Percentiles rank a stretch among this genome's conserved stretches.
Conservation (phyloP, 1,140 invertebrate species). For the Ostrea edulis region DNA sequence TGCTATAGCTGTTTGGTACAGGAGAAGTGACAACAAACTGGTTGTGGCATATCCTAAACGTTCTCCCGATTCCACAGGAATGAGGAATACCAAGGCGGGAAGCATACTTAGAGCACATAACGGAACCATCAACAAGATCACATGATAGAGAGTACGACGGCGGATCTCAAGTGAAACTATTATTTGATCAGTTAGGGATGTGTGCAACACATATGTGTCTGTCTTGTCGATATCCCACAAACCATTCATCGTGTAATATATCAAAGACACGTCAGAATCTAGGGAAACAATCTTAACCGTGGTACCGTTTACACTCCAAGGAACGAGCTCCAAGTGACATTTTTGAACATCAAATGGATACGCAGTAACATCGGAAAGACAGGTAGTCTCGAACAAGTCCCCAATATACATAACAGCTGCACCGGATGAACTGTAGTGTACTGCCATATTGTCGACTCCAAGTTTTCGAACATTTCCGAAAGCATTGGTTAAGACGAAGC, state of each 20-base stretch:
- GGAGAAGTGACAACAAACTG: neutral
- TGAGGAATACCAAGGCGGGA: neutral
- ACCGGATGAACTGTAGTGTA: neutral
- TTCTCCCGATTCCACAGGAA: neutral
- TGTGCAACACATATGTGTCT: neutral
- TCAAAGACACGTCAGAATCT: neutral
- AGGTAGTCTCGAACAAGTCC: neutral
- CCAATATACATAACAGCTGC: neutral
- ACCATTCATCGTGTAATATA: neutral
- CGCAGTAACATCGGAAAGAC: neutral
- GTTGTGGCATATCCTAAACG: neutral
- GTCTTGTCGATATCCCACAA: neutral
- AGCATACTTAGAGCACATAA: neutral
- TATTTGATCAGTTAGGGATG: neutral
- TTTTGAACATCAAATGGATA: slow-evolving; percentile 8
- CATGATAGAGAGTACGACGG: neutral
- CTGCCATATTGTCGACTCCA: neutral
- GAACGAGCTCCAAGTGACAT: neutral
- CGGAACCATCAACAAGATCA: neutral
- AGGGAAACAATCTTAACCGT: neutral
- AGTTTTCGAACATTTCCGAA: neutral
- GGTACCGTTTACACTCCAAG: neutral
- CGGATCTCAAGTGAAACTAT: neutral
- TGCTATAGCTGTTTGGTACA: slow-evolving; percentile 7
- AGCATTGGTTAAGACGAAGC: neutral